Evolutionary conservation across 37 sponge, comb jelly and placozoan species (phyloP).

Genomic region (Halichondria panicea): DNA sequence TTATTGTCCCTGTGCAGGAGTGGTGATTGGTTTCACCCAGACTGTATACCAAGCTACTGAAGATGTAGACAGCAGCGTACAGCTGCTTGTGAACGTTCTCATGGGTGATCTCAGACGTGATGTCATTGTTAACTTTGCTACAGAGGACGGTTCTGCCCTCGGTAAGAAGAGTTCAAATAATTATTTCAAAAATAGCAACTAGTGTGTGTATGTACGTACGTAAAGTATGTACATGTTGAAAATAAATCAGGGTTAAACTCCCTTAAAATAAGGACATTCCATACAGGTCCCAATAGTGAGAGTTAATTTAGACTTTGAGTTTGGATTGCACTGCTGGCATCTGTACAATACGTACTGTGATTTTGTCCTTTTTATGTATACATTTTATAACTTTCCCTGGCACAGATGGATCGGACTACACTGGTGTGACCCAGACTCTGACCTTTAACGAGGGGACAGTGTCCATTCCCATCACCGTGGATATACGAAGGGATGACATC

Average conservation of each 20-base stretch:
- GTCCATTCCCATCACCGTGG: background rate
- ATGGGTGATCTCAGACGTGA: background rate
- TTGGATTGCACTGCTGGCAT: too few relatives aligned
- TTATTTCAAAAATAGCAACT: too few relatives aligned
- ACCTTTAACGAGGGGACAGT: background rate
- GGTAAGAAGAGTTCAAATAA: slow-evolving; percentile 1
- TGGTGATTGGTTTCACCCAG: background rate
- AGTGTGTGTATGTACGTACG: too few relatives aligned
- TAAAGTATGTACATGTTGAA: too few relatives aligned
- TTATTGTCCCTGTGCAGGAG: background rate
- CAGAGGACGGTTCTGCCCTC: slow-evolving; percentile 12
- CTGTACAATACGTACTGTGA: too few relatives aligned
- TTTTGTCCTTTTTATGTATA: too few relatives aligned
- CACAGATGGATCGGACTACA: slow-evolving; percentile 26
- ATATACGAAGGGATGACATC: slow-evolving; percentile 2
- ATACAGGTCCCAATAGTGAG: too few relatives aligned
- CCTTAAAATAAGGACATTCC: too few relatives aligned
- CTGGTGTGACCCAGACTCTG: background rate
- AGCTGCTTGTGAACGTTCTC: background rate
- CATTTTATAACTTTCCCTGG: background rate
- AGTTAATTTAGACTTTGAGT: too few relatives aligned
- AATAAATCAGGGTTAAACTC: too few relatives aligned
- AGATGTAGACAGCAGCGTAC: background rate
- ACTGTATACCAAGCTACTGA: background rate
- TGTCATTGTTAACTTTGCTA: slow-evolving; percentile 16